phyloP scores from a whole-genome alignment of 2,113 vertebrate genomes.

The Pygoscelis antarcticus region DNA sequence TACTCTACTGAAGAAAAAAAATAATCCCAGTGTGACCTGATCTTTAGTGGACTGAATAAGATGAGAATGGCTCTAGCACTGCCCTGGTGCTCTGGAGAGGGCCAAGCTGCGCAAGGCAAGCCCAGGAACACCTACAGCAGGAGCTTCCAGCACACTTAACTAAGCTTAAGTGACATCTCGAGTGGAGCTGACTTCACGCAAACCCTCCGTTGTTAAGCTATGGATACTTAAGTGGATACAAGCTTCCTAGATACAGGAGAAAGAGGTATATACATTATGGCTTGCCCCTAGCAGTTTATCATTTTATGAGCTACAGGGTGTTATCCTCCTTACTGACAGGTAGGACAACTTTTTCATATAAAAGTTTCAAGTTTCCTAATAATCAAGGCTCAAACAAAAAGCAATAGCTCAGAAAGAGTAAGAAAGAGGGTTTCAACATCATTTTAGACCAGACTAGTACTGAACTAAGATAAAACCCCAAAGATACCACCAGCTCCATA shows the following conservation, averaged over 20 bases:
- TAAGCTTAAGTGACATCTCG: background rate
- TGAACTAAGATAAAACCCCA: background rate
- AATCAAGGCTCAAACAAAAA: background rate
- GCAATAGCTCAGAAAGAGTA: background rate
- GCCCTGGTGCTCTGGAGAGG: background rate
- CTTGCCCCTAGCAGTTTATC: background rate
- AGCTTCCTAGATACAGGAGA: background rate
- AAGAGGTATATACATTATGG: background rate
- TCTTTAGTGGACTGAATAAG: background rate
- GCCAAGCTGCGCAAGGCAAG: background rate
- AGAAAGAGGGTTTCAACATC: background rate
- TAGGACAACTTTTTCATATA: background rate
- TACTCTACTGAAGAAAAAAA: background rate
- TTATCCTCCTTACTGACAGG: background rate
- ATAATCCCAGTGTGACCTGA: background rate
- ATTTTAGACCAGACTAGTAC: background rate
- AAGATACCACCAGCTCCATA: too few species aligned
- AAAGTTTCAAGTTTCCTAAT: background rate
- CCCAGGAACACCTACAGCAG: background rate
- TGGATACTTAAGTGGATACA: background rate
- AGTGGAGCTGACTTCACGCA: background rate
- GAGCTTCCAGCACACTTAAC: background rate
- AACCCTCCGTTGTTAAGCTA: background rate
- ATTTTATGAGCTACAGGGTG: background rate
- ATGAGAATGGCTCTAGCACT: background rate